Base-by-base conservation (phyloP, 2,888 invertebrate species). In the Drosophila mimica region DNA sequence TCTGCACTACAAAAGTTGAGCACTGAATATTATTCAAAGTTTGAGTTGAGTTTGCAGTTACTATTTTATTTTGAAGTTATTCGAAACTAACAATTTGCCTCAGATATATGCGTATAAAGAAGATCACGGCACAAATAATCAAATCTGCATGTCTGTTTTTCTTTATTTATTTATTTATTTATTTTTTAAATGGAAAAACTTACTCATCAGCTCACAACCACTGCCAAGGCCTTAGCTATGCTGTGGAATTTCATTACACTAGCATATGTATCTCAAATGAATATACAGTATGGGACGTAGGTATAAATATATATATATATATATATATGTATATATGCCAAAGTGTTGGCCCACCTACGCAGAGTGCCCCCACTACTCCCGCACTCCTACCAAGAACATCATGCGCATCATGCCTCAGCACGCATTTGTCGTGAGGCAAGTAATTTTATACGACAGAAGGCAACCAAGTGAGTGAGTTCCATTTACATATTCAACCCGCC, bases 401-500 rank as follows among this genome's bases (percentile, higher is more conserved):
- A 13, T 17, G 9, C 17, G 17, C 51, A 28, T n/a, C 17, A 15
- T 8, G 46, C 4, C 25, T 9, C 30, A 53, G 17, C 54, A 64
- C 40, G 64, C 46, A 46, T 46, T 46, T 20, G 46, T 25, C 20
- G 20, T 46, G 46, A 46, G 46, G 25, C 46, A 25, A 46, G 46
- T 79, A 79, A 86, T 77, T 63, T 72, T 79, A 83, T 83, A 70
- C 76, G 59, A 15, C 70, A 66, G 66, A 52, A 68, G 66, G 65
- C 69, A 63, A 56, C 69, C 76, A 72, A 76, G 57, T 63, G 49
- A 67, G 57, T 61, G 63, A 58, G 36, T 79, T 67, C 71, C 67
- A 83, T 86, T 86, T 77, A 66, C 84, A 87, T 83, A 66, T 59
- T 54, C 17, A 28, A 0, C 3, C 25, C 53, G 11, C 9, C 34